Evolutionary conservation across 1,140 invertebrate genomes (phyloP), one percentile per base, ranked within the genome.

Genomic region (Halictus rubicundus): DNA sequence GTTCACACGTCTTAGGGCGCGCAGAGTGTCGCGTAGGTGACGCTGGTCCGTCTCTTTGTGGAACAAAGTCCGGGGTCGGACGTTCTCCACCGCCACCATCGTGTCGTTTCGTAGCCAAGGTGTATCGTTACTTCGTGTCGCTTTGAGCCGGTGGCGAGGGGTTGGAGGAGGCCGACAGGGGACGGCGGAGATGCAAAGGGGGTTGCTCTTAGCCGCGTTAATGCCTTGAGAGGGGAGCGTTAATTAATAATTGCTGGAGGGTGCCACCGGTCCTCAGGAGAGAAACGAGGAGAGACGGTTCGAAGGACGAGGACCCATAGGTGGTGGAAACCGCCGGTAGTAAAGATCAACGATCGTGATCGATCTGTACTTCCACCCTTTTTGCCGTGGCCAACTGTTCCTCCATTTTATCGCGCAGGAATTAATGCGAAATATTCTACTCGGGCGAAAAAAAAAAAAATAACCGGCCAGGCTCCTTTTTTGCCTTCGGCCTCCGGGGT

Each of bases 231-330:
- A 90, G 92, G 89, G 90, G 88, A 90, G 91, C 90, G 91, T 93
- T 93, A 92, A 93, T 93, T 93, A 92, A 92, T 92, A 92, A 93
- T 93, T 92, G 91, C 90, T 89, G 72, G 85, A 89, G 89, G 89
- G 90, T 90, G 87, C 82, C 82, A 88, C 76, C 74, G 78, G 81
- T 81, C 85, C 85, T 82, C 82, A 73, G 86, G 88, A 84, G 84
- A 78, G 78, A 81, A 68, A 86, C 60, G 74, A 78, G 84, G 82
- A 80, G 76, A 80, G 42, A 37, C 25, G 23, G 71, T 61, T 27
- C 63, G 75, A 69, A 68, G 78, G 70, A 42, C 49, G 71, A 76
- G 63, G 76, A 86, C 75, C 42, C 85, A 86, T 85, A 85, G 76
- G 81, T 83, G 80, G 61, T 52, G 68, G 73, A 69, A 75, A 82